A percentile compares a stretch with the other conserved stretches of the same genome.
Evolutionary conservation across 2,113 vertebrate species (phyloP).

Genomic region (Vicugna pacos): DNA sequence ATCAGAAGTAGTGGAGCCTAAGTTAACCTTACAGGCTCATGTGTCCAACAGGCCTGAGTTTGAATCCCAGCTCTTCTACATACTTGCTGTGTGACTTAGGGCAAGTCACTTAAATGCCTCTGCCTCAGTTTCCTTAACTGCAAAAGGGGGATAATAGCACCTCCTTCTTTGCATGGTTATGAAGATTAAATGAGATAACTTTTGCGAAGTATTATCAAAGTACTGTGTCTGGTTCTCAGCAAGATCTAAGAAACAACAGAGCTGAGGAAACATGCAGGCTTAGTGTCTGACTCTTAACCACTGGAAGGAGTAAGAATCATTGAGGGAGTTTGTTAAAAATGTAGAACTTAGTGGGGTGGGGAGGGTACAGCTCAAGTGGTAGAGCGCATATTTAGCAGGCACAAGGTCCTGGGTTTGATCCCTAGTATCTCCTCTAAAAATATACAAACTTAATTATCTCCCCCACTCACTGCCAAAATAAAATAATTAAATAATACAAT

Average conservation of each 20-base stretch:
- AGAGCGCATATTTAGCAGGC: too few species aligned
- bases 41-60: not conserved
- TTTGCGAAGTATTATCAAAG: conserved; percentile 8
- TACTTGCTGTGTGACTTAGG: not conserved
- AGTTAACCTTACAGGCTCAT: not conserved
- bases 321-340: not conserved
- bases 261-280: not conserved
- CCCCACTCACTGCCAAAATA: too few species aligned
- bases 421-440: too few species aligned
- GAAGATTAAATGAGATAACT: conserved; percentile 16
- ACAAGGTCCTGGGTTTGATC: too few species aligned
- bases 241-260: not conserved
- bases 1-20: not conserved
- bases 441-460: too few species aligned
- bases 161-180: not conserved
- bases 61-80: not conserved
- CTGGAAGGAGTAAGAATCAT: not conserved
- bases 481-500: too few species aligned
- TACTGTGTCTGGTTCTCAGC: not conserved
- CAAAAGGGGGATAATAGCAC: not conserved
- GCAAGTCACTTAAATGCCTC: not conserved
- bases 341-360: too few species aligned
- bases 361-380: too few species aligned
- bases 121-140: not conserved
- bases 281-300: not conserved